Evolutionary conservation across 23 tunicate species (phyloP), one percentile per base, ranked within the genome.

Genomic region (Ciona savignyi): DNA sequence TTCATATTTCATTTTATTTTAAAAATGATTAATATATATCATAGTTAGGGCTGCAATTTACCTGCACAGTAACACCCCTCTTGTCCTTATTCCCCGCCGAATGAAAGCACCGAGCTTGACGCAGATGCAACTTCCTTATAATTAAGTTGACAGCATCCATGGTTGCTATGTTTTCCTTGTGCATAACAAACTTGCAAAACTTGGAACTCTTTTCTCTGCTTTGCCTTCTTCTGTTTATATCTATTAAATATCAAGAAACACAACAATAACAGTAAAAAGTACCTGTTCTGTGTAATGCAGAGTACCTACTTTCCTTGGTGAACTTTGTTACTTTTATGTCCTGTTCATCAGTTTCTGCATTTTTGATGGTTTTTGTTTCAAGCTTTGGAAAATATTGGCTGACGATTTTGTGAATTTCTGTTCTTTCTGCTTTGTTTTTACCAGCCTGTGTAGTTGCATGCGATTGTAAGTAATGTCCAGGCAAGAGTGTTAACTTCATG

Each of bases 21-120:
- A n/a, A n/a, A n/a, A n/a, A n/a, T n/a, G n/a, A n/a, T n/a, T n/a
- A n/a, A n/a, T n/a, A n/a, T n/a, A 65, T 11, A n/a, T 20, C 22
- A n/a, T 19, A 65, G 24, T 65, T 65, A 11, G 70, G 15, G 23
- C 15, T 22, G 20, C 1, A 30, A 2, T 15, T 70, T 22, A 90
- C 78, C 81, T 93, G 98, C 32, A 84, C 88, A 6, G 98, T 93
- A 1, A 93, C 73, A 34, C 75, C 98, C n/a, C 94, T 67, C 66
- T 93, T 93, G 73, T 93, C 98, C 74, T 93, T 93, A 28, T 85
- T 93, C n/a, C 98, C 98, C 35, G 98, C 98, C 35, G 74, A 89
- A 35, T 80, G 85, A 60, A 89, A 77, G 27, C 77, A 72, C 27
- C 78, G 78, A 3, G 79, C 30, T 34, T 89, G 88, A 20, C 73